These are phyloP conservation scores for Cataglyphis albicans DNA, from an alignment of 2,888 invertebrate species.

Conservation along the genomic window DNA sequence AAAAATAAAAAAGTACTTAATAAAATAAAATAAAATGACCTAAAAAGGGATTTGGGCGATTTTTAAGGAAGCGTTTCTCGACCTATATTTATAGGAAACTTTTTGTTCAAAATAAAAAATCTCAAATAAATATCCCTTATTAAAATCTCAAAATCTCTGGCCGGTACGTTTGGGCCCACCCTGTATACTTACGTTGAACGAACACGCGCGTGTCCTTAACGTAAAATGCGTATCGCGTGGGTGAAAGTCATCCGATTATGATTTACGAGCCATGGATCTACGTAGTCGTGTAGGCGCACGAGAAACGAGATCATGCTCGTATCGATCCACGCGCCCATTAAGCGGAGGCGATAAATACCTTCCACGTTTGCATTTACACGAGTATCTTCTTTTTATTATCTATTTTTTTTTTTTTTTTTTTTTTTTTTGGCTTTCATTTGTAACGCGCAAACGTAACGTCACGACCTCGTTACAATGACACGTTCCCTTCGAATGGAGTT, in stretches of 20 bases:
- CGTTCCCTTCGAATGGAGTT: constrained; percentile 48
- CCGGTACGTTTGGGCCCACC: too few relatives aligned
- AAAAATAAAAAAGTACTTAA: too few relatives aligned
- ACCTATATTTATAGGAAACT: too few relatives aligned
- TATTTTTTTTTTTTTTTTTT: too few relatives aligned
- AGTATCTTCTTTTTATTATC: neutral
- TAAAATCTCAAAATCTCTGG: too few relatives aligned
- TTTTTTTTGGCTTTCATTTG: neutral
- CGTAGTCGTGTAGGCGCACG: neutral
- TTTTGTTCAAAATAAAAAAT: too few relatives aligned
- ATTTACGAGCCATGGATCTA: constrained; percentile 32
- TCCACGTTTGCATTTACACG: too few relatives aligned
- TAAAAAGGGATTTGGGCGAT: too few relatives aligned
- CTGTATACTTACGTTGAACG: neutral
- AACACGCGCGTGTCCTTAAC: constrained; percentile 28
- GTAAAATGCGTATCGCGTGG: constrained; percentile 41
- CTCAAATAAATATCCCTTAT: too few relatives aligned
- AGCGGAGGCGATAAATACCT: neutral
- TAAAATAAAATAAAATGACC: too few relatives aligned
- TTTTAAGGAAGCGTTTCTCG: too few relatives aligned
- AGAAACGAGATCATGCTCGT: constrained; percentile 10
- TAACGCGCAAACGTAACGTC: neutral
- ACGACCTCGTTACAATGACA: constrained; percentile 32
- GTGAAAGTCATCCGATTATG: constrained; percentile 49
- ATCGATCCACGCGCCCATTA: neutral